Evolutionary conservation across 2,888 invertebrate genomes (phyloP).

Genomic region (Eulithis testata): DNA sequence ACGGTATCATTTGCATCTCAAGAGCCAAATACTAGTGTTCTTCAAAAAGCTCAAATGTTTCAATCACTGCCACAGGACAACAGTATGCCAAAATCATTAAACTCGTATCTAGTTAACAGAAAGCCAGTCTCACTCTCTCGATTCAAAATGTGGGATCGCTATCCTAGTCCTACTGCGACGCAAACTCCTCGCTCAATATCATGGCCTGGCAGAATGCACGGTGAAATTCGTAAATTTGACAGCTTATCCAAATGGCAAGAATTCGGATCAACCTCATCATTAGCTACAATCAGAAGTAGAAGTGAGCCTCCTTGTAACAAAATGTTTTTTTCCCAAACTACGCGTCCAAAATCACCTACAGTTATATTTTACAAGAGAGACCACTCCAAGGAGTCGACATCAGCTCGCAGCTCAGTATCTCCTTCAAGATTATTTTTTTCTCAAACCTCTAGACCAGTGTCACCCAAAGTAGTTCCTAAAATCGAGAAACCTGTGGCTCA

Average conservation of each 20-base stretch:
- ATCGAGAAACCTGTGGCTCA: constrained; percentile 43
- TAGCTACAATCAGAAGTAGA: constrained; percentile 83
- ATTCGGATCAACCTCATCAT: constrained; percentile 75
- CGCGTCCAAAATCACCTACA: constrained; percentile 74
- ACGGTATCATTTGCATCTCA: constrained; percentile 51
- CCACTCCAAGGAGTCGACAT: constrained; percentile 45
- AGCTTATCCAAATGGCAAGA: constrained; percentile 72
- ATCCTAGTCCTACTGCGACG: constrained; percentile 75
- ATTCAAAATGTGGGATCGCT: constrained; percentile 87
- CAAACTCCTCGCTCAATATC: constrained; percentile 85
- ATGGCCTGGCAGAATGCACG: constrained; percentile 85
- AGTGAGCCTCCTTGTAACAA: constrained; percentile 87
- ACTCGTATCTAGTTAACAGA: constrained; percentile 87
- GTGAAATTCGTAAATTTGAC: constrained; percentile 78
- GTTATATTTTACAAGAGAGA: constrained; percentile 69
- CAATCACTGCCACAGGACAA: constrained; percentile 80
- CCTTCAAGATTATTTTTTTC: constrained; percentile 67
- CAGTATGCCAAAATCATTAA: constrained; percentile 85
- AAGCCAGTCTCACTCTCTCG: constrained; percentile 90
- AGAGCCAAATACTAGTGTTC: constrained; percentile 84
- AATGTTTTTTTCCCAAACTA: constrained; percentile 80
- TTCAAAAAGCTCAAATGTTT: constrained; percentile 89
- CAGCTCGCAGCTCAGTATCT: constrained; percentile 51
- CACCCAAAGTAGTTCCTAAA: constrained; percentile 63
- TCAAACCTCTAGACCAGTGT: constrained; percentile 68